phyloP scores from a whole-genome alignment of 2,797 vertebrate species.

The Myoxocephalus aenaeus region DNA sequence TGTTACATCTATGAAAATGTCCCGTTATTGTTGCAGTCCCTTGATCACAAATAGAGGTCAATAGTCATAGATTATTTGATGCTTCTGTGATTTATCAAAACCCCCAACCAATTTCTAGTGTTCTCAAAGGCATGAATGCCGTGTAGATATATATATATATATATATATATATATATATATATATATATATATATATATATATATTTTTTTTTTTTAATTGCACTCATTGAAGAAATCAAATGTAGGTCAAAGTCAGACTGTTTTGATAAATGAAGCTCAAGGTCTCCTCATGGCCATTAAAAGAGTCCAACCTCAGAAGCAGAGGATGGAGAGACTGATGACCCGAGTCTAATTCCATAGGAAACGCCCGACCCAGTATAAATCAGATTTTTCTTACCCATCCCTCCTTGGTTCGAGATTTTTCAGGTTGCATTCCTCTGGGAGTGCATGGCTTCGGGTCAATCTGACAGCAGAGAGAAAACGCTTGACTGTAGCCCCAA shows the following conservation, averaged over 20 bases:
- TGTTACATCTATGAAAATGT: slow-evolving; percentile 19
- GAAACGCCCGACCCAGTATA: slow-evolving; percentile 52
- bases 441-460: slow-evolving; percentile 99
- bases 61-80: slow-evolving; percentile 7
- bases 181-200: too few species aligned
- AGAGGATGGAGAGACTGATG: slow-evolving; percentile 22
- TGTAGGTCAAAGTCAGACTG: slow-evolving; percentile 33
- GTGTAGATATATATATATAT: too few species aligned
- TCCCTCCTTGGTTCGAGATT: slow-evolving; percentile 95
- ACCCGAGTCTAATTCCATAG: slow-evolving; percentile 41
- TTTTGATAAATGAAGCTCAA: slow-evolving; percentile 47
- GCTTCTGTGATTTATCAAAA: slow-evolving; percentile 32
- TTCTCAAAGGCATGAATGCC: slow-evolving; percentile 13
- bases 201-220: neutral
- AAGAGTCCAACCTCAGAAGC: slow-evolving; percentile 36
- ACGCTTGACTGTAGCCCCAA: slow-evolving; percentile 56
- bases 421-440: slow-evolving; percentile 98
- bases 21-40: slow-evolving; percentile 1
- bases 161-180: too few species aligned
- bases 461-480: slow-evolving; percentile 86
- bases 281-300: slow-evolving; percentile 20
- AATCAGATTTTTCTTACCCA: slow-evolving; percentile 90
- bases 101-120: slow-evolving; percentile 16
- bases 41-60: slow-evolving; percentile 27
- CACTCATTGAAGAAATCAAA: neutral